phyloP scores from a whole-genome alignment of 1,140 invertebrate species.

The Drosophila burlai region DNA sequence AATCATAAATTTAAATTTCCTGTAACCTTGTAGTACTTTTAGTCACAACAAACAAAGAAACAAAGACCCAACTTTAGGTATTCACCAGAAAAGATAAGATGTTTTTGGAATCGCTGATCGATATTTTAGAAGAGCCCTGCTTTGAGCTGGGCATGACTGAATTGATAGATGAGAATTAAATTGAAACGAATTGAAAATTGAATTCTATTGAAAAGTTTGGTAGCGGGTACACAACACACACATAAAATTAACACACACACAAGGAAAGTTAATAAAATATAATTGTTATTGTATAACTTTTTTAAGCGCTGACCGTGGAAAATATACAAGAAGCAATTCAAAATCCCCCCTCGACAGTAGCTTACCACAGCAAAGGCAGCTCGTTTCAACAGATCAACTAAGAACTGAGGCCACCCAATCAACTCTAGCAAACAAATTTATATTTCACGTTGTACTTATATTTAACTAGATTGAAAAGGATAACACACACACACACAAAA shows the following conservation, averaged over 20 bases:
- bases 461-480: conserved; percentile 61
- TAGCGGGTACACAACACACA: conserved; percentile 65
- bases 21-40: conserved; percentile 59
- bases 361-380: conserved; percentile 53
- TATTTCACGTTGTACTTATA: conserved; percentile 73
- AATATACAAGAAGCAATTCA: conserved; percentile 33
- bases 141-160: conserved; percentile 70
- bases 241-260: conserved; percentile 14
- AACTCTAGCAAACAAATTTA: conserved; percentile 74
- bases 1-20: conserved; percentile 36
- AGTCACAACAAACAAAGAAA: conserved; percentile 35
- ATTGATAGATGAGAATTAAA: conserved; percentile 63
- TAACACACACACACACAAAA: conserved; percentile 29
- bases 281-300: conserved; percentile 81
- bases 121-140: conserved; percentile 66
- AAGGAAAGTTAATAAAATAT: conserved; percentile 59
- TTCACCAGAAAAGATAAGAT: conserved; percentile 24
- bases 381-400: conserved; percentile 44
- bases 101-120: conserved; percentile 58
- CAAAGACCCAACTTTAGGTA: conserved; percentile 49
- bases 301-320: conserved; percentile 59
- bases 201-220: conserved; percentile 61
- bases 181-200: conserved; percentile 56
- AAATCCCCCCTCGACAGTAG: conserved; percentile 60
- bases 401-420: conserved; percentile 57